Base-by-base conservation (phyloP, 2,113 vertebrate genomes). In the Pluvianellus socialis region DNA sequence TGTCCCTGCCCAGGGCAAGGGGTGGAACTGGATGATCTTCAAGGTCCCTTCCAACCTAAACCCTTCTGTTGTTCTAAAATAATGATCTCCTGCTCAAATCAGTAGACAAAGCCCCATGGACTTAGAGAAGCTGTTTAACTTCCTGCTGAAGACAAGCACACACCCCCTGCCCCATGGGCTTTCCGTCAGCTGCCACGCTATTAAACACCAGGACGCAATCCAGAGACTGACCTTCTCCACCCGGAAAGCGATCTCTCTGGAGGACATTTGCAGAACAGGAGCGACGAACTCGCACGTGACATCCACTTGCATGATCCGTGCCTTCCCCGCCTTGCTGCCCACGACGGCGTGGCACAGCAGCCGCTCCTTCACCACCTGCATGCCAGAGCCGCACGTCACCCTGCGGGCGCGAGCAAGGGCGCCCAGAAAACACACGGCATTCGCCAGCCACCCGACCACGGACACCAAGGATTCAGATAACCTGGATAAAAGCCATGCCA, bases 211-310 rank as follows among this genome's bases (percentile, higher is more conserved):
- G 30, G 6, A 47, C 14, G 11, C 40, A 86, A 55, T 9, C 58
- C 47, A 58, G 44, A 26, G 8, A 80, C 97, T 95, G 68, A 99
- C 99, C 98, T 99, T 99, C 94, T 98, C 95, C 26, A 98, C 92
- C 3, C 79, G 95, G 96, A 99, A 99, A 18, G 86, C 49, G 33
- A 99, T 94, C 55, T 98, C 58, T 75, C 96, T 98, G 74, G 98
- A 72, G 30, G 98, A 99, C 14, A 99, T 38, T 40, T 98, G 96
- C 63, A 99, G 85, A 4, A 98, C 6, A 0, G 99, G 99, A 4
- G 98, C 93, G 40, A 99, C 81, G 19, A 99, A 99, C 19, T 98
- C 91, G 8, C 99, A 99, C 5, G 77, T 97, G 53, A 99, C 16
- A 7, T 98, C 96, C 20, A 98, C 98, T 0, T 97, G 90, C 96